Conservation (phyloP, 2,113 vertebrate species). For the Marcusenius ussheri region DNA sequence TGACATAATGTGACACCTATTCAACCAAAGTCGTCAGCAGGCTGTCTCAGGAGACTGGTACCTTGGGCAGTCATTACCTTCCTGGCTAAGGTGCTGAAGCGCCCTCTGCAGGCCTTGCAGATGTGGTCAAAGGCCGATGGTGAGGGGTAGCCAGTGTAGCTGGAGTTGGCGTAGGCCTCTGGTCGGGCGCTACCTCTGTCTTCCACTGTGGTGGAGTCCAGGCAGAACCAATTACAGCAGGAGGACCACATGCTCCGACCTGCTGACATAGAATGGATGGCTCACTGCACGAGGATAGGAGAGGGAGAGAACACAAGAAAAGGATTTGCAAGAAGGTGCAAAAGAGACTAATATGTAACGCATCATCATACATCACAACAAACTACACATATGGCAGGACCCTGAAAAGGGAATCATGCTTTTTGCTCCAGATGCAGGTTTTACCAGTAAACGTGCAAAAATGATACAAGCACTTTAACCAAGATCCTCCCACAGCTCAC, state of each 20-base stretch:
- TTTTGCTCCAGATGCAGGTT: background rate
- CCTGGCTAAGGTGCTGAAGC: conserved; percentile 52
- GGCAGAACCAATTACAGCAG: conserved; percentile 86
- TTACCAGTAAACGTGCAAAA: background rate
- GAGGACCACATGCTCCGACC: conserved; percentile 74
- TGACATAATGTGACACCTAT: background rate
- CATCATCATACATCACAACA: background rate
- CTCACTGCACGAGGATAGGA: background rate
- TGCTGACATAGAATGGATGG: conserved; percentile 26
- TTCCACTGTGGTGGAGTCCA: conserved; percentile 70
- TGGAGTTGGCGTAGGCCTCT: conserved; percentile 79
- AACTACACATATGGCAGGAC: background rate
- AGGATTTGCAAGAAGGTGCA: background rate
- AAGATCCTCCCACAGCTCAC: background rate
- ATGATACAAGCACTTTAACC: background rate
- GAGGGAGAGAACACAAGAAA: background rate
- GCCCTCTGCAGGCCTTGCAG: conserved; percentile 73
- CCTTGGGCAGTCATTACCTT: conserved; percentile 62
- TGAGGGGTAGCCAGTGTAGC: conserved; percentile 74
- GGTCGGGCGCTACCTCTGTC: conserved; percentile 37
- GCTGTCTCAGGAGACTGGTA: background rate
- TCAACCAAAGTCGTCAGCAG: background rate
- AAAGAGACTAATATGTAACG: background rate
- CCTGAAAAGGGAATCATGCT: background rate
- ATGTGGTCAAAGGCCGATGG: conserved; percentile 59